Evolutionary conservation across 2,797 vertebrate species (phyloP), one percentile per base, ranked within the genome.

Genomic region (Poecile montanus): DNA sequence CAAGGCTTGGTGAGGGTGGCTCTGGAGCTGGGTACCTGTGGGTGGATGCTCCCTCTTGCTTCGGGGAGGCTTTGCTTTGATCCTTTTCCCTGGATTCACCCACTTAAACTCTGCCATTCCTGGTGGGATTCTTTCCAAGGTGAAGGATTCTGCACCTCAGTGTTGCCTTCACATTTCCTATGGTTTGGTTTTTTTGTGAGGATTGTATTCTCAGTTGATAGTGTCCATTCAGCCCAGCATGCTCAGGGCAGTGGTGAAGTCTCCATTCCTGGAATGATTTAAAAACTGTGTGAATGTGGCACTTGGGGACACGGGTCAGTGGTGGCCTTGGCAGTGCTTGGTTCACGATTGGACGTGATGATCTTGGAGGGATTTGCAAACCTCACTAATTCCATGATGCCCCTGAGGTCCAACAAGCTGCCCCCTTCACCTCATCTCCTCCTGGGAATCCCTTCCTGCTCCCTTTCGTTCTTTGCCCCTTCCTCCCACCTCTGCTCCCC

Each of bases 291-390:
- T 40, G 58, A 29, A 45, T 65, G n/a, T 83, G 58, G 45, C 72
- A 51, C 5, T 0, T 53, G 58, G 29, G 58, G 29, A 83, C 51
- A 13, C 0, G 7, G 7, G 20, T 14, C 26, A 58, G 25, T 19
- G 14, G 29, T 76, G 65, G 36, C 65, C 45, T 34, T 53, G 57
- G 51, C 44, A 70, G 56, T 16, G 32, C 57, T 45, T 25, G 29
- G 38, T 13, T 26, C 45, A 36, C 32, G 11, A 34, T 3, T 61
- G 15, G 53, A 54, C 34, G 23, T 14, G 11, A 27, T 78, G 44
- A 23, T 62, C 26, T 44, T 13, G 25, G 29, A 30, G 30, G 10
- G n/a, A 25, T 71, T 77, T 75, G 54, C 51, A 45, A 58, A 58
- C 51, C 21, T 77, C 51, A 14, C 0, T 57, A 25, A 34, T 76